Conservation (phyloP, 2,797 vertebrate species). For the Schizopygopsis pylzovi region DNA sequence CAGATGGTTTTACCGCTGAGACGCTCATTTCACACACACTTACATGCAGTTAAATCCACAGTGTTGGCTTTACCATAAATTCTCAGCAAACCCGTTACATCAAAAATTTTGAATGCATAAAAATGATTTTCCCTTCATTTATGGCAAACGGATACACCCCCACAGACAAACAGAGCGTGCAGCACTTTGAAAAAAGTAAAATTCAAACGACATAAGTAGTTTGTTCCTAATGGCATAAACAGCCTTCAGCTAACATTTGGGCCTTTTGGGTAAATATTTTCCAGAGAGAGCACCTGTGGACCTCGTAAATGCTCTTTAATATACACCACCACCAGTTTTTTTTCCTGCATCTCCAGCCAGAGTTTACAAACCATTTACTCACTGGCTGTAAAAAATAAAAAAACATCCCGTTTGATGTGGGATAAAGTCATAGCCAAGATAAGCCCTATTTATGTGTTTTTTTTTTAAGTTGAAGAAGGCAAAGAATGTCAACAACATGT, state of each 20-base stretch:
- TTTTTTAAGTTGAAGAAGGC: not conserved
- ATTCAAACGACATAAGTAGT: not conserved
- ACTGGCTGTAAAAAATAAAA: slow-evolving; percentile 34
- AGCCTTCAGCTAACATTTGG: slow-evolving; percentile 16
- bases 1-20: slow-evolving; percentile 16
- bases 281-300: slow-evolving; percentile 44
- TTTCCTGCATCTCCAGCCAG: slow-evolving; percentile 21
- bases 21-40: not conserved
- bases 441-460: not conserved
- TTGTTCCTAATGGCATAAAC: slow-evolving; percentile 24
- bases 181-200: too few species aligned
- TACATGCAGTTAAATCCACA: not conserved
- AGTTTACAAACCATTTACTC: slow-evolving; percentile 44
- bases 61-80: not conserved
- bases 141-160: too few species aligned
- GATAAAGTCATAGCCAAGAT: slow-evolving; percentile 12
- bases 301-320: slow-evolving; percentile 26
- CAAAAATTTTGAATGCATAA: not conserved
- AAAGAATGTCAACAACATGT: slow-evolving; percentile 29
- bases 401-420: slow-evolving; percentile 45
- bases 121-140: not conserved
- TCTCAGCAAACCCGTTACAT: slow-evolving; percentile 2
- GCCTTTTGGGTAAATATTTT: slow-evolving; percentile 37
- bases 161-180: too few species aligned
- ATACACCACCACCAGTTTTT: not conserved